Evolutionary conservation across 2,888 invertebrate species (phyloP).

Genomic region (Nomada flava): DNA sequence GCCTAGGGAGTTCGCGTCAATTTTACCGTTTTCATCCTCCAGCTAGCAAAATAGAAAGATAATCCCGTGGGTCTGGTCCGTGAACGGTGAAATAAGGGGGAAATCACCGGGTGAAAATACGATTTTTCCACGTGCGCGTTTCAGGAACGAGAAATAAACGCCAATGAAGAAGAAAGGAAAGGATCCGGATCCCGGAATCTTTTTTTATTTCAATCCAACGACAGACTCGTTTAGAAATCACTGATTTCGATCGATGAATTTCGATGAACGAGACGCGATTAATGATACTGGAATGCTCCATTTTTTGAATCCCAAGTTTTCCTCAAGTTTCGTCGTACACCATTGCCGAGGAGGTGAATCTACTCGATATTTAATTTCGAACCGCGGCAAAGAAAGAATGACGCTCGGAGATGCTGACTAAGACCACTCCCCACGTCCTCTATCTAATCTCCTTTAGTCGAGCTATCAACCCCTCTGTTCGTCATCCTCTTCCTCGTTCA

Average conservation of each 20-base stretch:
- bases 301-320: background rate
- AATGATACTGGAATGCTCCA: background rate
- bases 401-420: conserved; percentile 53
- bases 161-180: no score
- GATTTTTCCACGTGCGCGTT: conserved; percentile 1
- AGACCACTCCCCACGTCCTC: conserved; percentile 44
- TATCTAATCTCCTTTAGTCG: conserved; percentile 63
- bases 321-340: background rate
- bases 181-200: background rate
- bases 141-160: no score
- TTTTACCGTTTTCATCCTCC: conserved; percentile 42
- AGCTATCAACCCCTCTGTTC: conserved; percentile 59
- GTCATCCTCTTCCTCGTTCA: conserved; percentile 49
- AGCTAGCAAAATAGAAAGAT: conserved; percentile 35
- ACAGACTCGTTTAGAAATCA: background rate
- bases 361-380: conserved; percentile 63
- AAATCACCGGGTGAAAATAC: conserved; percentile 3
- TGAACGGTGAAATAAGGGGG: conserved; percentile 11
- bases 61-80: conserved; percentile 26
- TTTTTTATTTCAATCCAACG: background rate
- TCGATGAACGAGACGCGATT: no score
- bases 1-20: conserved; percentile 40
- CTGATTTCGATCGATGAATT: background rate
- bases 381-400: conserved; percentile 36
- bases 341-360: conserved; percentile 40